A percentile compares a stretch with the other conserved stretches of the same genome.
phyloP scores from a whole-genome alignment of 1,140 invertebrate species.

The Drosophila watanabei region DNA sequence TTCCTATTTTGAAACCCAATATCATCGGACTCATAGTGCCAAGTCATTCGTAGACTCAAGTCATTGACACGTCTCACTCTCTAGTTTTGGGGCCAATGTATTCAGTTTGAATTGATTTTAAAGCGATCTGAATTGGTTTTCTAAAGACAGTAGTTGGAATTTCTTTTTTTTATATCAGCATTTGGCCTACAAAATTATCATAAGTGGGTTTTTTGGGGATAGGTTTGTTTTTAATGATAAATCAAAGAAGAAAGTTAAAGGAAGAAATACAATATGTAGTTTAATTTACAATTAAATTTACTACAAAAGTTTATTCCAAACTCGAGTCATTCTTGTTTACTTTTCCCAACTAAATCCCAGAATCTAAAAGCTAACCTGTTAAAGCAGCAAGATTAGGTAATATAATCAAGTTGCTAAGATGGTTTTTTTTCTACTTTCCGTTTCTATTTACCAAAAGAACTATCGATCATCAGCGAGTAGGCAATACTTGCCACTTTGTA shows the following conservation, averaged over 20 bases:
- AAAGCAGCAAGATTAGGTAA: background rate
- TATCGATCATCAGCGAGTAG: slow-evolving; percentile 16
- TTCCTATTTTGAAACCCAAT: slow-evolving; percentile 19
- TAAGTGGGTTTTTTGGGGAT: background rate
- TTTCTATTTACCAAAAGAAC: slow-evolving; percentile 7
- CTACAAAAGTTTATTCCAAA: too few relatives aligned
- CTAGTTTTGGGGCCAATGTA: slow-evolving; percentile 40
- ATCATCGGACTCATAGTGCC: slow-evolving; percentile 6
- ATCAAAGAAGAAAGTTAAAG: too few relatives aligned
- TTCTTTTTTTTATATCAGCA: background rate
- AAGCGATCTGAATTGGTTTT: background rate
- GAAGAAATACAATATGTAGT: too few relatives aligned
- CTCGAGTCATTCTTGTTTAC: background rate
- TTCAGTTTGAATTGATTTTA: slow-evolving; percentile 17
- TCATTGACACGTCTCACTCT: slow-evolving; percentile 34
- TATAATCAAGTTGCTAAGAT: background rate
- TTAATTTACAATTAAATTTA: too few relatives aligned
- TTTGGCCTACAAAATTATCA: background rate
- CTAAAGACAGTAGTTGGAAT: slow-evolving; percentile 20
- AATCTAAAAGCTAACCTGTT: background rate
- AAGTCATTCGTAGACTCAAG: slow-evolving; percentile 29
- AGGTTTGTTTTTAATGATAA: too few relatives aligned
- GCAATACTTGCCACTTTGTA: background rate
- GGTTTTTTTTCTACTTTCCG: slow-evolving; percentile 12
- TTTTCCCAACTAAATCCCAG: background rate